phyloP scores from a whole-genome alignment of 2,888 invertebrate species.

The Spodoptera picta region DNA sequence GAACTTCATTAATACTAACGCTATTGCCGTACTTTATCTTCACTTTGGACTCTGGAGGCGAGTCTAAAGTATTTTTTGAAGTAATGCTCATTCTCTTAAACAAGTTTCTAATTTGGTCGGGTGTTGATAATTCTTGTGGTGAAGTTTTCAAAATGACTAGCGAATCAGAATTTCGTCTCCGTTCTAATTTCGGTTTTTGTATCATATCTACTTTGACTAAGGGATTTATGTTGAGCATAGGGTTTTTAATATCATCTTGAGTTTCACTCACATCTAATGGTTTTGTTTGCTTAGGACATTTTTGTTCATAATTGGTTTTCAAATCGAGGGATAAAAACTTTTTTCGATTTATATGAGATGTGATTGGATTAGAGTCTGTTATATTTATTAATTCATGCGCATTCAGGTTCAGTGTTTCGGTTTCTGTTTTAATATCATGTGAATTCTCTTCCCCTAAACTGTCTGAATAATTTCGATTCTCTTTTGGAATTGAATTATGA shows the following conservation, averaged over 20 bases:
- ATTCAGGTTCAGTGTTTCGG: conserved; percentile 36
- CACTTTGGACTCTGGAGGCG: conserved; percentile 25
- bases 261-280: conserved; percentile 52
- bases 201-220: conserved; percentile 23
- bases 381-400: conserved; percentile 27
- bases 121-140: conserved; percentile 58
- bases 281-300: conserved; percentile 48
- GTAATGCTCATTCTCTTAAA: conserved; percentile 73
- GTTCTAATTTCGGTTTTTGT: conserved; percentile 27
- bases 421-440: conserved; percentile 35
- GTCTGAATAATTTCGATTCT: conserved; percentile 73
- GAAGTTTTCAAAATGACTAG: conserved; percentile 61
- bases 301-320: conserved; percentile 67
- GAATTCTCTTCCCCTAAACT: conserved; percentile 57
- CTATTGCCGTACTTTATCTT: conserved; percentile 70
- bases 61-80: conserved; percentile 50
- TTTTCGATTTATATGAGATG: conserved; percentile 61
- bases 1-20: conserved; percentile 87
- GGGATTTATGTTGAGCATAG: conserved; percentile 16
- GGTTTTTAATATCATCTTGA: conserved; percentile 32
- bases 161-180: conserved; percentile 74
- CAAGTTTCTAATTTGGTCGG: conserved; percentile 65
- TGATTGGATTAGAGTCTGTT: conserved; percentile 16
- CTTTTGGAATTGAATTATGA: conserved; percentile 83
- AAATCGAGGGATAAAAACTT: conserved; percentile 75